These are phyloP conservation scores for Pachypsylla venusta DNA, from an alignment of 1,140 invertebrate genomes.

Conservation along the genomic window DNA sequence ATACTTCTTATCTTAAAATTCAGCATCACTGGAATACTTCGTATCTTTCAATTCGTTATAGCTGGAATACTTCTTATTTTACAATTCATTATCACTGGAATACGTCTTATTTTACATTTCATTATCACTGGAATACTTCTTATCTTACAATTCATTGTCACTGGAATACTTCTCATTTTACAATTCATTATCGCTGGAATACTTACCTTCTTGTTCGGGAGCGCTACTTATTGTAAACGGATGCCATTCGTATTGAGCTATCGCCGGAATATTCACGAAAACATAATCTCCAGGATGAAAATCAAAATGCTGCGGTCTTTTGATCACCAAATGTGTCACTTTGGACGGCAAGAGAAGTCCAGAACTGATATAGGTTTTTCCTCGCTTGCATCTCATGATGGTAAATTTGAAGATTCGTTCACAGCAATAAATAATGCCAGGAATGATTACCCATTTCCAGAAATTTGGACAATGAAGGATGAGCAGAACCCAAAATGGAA, in stretches of 20 bases:
- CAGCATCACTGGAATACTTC: too few relatives aligned
- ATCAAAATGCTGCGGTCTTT: conserved; percentile 66
- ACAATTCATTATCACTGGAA: too few relatives aligned
- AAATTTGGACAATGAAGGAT: conserved; percentile 83
- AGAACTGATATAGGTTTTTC: conserved; percentile 71
- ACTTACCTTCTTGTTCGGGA: conserved; percentile 74
- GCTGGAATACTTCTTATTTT: too few relatives aligned
- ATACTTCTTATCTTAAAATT: too few relatives aligned
- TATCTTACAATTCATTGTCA: too few relatives aligned
- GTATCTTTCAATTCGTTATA: too few relatives aligned
- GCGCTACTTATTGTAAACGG: conserved; percentile 93
- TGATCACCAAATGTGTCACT: conserved; percentile 75
- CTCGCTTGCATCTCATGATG: conserved; percentile 42
- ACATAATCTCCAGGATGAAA: conserved; percentile 90
- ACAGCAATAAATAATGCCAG: conserved; percentile 60
- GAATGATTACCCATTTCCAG: conserved; percentile 88
- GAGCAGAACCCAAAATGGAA: conserved; percentile 73
- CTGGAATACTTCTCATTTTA: too few relatives aligned
- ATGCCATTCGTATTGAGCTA: conserved; percentile 92
- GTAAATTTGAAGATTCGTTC: conserved; percentile 54
- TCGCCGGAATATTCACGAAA: conserved; percentile 81
- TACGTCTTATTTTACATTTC: too few relatives aligned
- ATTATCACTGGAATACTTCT: too few relatives aligned
- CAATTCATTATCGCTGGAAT: background rate
- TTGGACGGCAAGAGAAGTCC: conserved; percentile 66